Conservation (phyloP, 1,140 invertebrate genomes). For the Plectus sambesii region DNA sequence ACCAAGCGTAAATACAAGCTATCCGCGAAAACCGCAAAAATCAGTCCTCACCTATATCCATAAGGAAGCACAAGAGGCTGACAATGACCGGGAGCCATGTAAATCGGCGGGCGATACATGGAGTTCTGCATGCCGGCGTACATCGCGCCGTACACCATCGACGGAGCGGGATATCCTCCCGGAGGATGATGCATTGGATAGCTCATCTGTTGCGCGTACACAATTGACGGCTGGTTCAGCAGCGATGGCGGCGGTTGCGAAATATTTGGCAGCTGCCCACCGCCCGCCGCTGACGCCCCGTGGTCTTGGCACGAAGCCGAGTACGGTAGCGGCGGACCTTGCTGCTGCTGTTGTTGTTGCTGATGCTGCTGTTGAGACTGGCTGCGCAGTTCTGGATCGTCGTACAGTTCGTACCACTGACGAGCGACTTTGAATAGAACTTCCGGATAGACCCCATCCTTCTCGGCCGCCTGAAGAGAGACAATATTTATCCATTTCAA, state of each 20-base stretch:
- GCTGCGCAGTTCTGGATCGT: constrained; percentile 1
- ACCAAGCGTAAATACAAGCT: no score
- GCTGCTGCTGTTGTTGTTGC: constrained; percentile 1
- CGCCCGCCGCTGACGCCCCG: constrained; percentile 8
- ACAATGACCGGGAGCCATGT: no score
- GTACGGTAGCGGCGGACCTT: constrained; percentile 9
- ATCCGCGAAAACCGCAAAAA: no score
- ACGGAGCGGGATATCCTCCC: no score
- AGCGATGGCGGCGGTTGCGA: neutral
- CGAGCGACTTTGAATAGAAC: constrained; percentile 85
- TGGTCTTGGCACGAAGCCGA: constrained; percentile 8
- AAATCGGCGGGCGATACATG: no score
- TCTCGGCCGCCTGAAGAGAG: constrained; percentile 63
- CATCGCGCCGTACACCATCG: no score
- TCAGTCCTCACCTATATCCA: no score
- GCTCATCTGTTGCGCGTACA: no score
- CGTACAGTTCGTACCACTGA: constrained; percentile 62
- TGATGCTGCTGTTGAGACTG: constrained; percentile 8
- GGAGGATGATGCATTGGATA: no score
- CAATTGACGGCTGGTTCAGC: no score
- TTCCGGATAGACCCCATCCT: constrained; percentile 87
- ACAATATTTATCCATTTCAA: constrained; percentile 3
- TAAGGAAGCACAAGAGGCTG: no score
- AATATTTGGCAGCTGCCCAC: constrained; percentile 12
- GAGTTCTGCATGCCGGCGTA: no score